These are phyloP conservation scores for Delphinus delphis DNA, from an alignment of 2,113 vertebrate species.

Conservation along the genomic window DNA sequence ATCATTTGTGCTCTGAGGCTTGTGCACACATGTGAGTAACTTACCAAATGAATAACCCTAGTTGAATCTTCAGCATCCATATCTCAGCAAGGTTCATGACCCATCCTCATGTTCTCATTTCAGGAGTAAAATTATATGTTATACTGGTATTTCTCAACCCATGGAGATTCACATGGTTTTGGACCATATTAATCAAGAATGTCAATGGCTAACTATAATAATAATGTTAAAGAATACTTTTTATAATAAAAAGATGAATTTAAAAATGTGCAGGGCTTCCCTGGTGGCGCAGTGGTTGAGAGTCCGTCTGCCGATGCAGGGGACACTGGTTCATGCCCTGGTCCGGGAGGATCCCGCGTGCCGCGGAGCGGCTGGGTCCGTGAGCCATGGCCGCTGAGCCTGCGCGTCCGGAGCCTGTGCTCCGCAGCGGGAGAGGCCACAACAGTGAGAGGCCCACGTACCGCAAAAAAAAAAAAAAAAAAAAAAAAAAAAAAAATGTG, in stretches of 20 bases:
- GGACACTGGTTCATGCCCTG: no score
- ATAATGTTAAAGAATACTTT: background rate
- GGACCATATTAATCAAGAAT: conserved; percentile 20
- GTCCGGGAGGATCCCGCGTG: no score
- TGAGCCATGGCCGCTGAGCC: no score
- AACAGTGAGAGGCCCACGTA: no score
- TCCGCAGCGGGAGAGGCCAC: no score
- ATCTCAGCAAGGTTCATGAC: background rate
- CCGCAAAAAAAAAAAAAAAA: no score
- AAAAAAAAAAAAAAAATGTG: no score
- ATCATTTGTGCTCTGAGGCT: background rate
- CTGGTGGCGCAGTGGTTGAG: no score
- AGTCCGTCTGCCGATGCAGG: no score
- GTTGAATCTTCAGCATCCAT: background rate
- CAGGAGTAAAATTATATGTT: background rate
- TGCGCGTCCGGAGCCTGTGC: no score
- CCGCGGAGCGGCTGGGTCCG: no score
- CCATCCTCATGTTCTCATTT: conserved; percentile 20
- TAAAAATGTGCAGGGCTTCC: background rate
- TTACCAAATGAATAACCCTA: background rate
- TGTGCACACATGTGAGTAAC: background rate
- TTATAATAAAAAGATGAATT: background rate
- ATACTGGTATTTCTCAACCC: background rate
- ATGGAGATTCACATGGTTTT: background rate
- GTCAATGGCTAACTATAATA: background rate